These are phyloP conservation scores for Drosophila ustulata DNA, from an alignment of 2,888 invertebrate species.

Conservation along the genomic window DNA sequence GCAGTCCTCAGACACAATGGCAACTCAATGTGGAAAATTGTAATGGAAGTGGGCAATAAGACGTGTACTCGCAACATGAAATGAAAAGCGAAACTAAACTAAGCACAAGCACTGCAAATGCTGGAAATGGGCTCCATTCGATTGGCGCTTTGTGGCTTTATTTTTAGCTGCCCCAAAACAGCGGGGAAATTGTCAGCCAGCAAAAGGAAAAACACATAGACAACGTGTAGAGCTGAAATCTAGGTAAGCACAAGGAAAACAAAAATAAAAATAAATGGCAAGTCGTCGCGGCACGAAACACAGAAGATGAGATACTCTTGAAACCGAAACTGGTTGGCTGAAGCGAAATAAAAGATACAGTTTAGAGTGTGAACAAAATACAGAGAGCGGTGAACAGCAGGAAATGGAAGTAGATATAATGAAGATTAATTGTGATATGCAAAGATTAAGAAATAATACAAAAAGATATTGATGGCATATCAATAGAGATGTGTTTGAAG, in stretches of 20 bases:
- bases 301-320: conserved; percentile 3
- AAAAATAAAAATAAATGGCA: conserved; percentile 14
- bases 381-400: neutral
- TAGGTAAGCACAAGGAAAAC: conserved; percentile 37
- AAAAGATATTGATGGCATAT: neutral
- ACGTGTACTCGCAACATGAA: conserved; percentile 14
- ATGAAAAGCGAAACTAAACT: conserved; percentile 70
- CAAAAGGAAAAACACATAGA: conserved; percentile 38
- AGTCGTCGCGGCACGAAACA: neutral
- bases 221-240: conserved; percentile 47
- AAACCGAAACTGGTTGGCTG: neutral
- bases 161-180: conserved; percentile 53
- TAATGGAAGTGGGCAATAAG: conserved; percentile 23
- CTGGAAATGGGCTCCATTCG: conserved; percentile 20
- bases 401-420: conserved; percentile 1
- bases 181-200: conserved; percentile 51
- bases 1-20: conserved; percentile 38
- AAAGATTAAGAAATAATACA: neutral
- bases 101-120: conserved; percentile 53
- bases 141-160: conserved; percentile 50
- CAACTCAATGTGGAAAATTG: conserved; percentile 33
- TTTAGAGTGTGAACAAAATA: neutral
- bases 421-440: neutral
- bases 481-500: neutral
- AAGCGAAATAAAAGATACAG: neutral